Conservation (phyloP, 2,113 vertebrate genomes). For the Sinocyclocheilus anophthalmus region DNA sequence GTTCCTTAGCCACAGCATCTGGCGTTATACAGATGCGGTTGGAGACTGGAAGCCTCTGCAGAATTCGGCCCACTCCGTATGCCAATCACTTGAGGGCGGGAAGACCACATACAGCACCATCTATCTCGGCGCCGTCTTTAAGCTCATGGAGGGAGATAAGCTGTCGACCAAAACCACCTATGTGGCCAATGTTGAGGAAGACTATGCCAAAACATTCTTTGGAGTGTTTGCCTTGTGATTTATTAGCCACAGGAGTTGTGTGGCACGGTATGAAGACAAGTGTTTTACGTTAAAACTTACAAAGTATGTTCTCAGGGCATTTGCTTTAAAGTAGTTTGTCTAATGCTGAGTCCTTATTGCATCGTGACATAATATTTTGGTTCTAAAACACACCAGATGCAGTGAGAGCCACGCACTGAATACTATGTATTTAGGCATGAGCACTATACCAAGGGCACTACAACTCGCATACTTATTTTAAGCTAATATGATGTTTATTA, state of each 20-base stretch:
- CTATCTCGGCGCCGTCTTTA: slow-evolving; percentile 75
- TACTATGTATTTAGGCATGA: slow-evolving; percentile 15
- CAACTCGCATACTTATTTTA: background rate
- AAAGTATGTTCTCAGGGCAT: slow-evolving; percentile 32
- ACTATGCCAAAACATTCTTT: slow-evolving; percentile 68
- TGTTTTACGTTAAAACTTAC: slow-evolving; percentile 55
- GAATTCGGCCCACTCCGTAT: slow-evolving; percentile 63
- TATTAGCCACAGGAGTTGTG: background rate
- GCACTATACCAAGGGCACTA: slow-evolving; percentile 8
- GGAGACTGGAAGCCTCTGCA: slow-evolving; percentile 57
- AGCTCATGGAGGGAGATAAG: slow-evolving; percentile 61
- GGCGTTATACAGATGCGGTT: slow-evolving; percentile 59
- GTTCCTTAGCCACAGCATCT: slow-evolving; percentile 67
- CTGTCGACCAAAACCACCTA: slow-evolving; percentile 58
- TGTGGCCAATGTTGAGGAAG: slow-evolving; percentile 43
- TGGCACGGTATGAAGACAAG: slow-evolving; percentile 9
- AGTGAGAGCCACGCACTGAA: background rate
- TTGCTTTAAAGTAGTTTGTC: slow-evolving; percentile 22
- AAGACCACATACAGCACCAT: slow-evolving; percentile 61
- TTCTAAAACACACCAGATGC: background rate
- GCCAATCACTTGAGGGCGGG: slow-evolving; percentile 32
- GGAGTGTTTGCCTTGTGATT: slow-evolving; percentile 74
- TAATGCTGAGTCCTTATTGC: slow-evolving; percentile 1
- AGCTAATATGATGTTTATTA: slow-evolving; percentile 11
- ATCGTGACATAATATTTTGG: slow-evolving; percentile 22